phyloP scores from a whole-genome alignment of 2,797 vertebrate genomes.

The Echeneis naucrates region DNA sequence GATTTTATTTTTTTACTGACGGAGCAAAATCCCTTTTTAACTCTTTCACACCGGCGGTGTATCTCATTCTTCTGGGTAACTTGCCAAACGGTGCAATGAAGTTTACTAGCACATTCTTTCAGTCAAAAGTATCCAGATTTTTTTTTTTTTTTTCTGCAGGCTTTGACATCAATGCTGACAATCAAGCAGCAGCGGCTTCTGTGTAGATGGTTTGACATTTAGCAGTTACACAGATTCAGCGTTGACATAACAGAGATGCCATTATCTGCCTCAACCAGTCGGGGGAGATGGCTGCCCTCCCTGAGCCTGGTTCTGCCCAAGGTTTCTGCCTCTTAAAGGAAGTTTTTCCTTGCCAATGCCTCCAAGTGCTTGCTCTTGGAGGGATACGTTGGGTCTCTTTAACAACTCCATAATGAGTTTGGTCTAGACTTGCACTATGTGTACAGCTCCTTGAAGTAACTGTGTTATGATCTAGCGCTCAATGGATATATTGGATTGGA shows the following conservation, averaged over 20 bases:
- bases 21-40: background rate
- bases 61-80: background rate
- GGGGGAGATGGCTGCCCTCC: too few species aligned
- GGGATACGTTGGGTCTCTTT: too few species aligned
- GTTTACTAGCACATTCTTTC: slow-evolving; percentile 13
- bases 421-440: too few species aligned
- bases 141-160: background rate
- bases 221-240: slow-evolving; percentile 21
- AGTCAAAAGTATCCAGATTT: background rate
- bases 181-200: slow-evolving; percentile 22
- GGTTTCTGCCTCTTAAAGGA: too few species aligned
- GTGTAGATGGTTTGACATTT: slow-evolving; percentile 44
- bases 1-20: slow-evolving; percentile 17
- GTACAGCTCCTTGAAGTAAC: too few species aligned
- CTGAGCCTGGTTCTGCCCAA: too few species aligned
- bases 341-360: too few species aligned
- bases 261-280: too few species aligned
- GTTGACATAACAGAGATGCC: slow-evolving; percentile 10
- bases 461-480: too few species aligned
- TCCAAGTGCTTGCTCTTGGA: too few species aligned
- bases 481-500: too few species aligned
- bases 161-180: slow-evolving; percentile 9
- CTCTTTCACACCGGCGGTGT: background rate
- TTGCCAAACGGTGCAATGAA: background rate
- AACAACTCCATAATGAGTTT: too few species aligned